These are phyloP conservation scores for Chionomys nivalis DNA, from an alignment of 2,113 vertebrate genomes.

Conservation along the genomic window DNA sequence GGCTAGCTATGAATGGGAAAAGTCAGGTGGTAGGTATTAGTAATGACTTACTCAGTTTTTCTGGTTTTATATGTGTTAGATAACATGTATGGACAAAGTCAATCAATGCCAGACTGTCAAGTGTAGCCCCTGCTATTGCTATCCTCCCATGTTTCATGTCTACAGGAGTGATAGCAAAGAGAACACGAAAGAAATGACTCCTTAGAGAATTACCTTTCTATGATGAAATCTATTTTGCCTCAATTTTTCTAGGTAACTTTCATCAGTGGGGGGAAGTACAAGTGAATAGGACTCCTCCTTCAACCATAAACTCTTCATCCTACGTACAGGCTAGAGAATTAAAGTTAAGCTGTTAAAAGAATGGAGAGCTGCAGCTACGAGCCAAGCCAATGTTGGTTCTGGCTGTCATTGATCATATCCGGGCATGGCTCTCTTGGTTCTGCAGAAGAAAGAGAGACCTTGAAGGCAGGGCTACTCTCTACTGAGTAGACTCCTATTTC, in stretches of 20 bases:
- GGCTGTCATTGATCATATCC: background rate
- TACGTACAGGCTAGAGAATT: background rate
- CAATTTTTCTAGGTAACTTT: slow-evolving; percentile 13
- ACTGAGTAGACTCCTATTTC: background rate
- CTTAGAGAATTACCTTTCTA: background rate
- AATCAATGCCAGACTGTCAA: too few relatives aligned
- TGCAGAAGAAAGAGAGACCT: background rate
- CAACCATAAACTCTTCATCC: background rate
- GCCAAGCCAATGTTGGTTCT: background rate
- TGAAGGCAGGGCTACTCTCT: background rate
- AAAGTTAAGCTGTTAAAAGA: background rate
- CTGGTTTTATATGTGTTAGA: background rate
- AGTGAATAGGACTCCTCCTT: background rate
- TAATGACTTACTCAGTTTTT: background rate
- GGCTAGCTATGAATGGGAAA: background rate
- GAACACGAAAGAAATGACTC: background rate
- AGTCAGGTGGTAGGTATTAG: background rate
- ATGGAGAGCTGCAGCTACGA: background rate
- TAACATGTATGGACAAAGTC: background rate
- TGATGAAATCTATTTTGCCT: background rate
- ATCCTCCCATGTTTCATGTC: background rate
- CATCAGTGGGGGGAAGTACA: background rate
- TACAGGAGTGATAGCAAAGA: background rate
- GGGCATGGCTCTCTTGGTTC: background rate
- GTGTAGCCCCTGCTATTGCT: background rate